Percentiles rank a stretch among this genome's conserved stretches.
Evolutionary conservation across 2,888 invertebrate genomes (phyloP).

Genomic region (Melangyna quadrimaculata): DNA sequence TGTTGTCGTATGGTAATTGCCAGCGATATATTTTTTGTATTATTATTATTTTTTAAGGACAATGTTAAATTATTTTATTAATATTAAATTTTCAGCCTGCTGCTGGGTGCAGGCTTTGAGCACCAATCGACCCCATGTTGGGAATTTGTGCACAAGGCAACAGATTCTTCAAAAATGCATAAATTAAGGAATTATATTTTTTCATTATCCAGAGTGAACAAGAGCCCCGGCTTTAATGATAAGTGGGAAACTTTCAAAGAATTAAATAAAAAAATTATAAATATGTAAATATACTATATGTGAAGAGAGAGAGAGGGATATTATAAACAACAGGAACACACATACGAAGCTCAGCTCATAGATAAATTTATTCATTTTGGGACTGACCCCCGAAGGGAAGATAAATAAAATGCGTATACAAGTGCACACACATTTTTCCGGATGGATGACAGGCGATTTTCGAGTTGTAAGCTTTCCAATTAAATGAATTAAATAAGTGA

Average conservation of each 20-base stretch:
- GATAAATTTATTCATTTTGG: conserved; percentile 31
- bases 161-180: conserved; percentile 64
- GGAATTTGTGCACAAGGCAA: conserved; percentile 53
- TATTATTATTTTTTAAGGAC: conserved; percentile 14
- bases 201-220: conserved; percentile 1
- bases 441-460: conserved; percentile 66
- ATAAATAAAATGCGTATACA: conserved; percentile 41
- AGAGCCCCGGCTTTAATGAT: conserved; percentile 54
- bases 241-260: conserved; percentile 62
- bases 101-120: neutral
- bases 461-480: conserved; percentile 67
- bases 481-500: conserved; percentile 70
- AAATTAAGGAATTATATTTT: conserved; percentile 52
- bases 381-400: conserved; percentile 21
- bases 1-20: conserved; percentile 54
- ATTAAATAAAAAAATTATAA: conserved; percentile 17
- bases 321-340: neutral
- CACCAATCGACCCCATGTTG: conserved; percentile 24
- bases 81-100: conserved; percentile 38
- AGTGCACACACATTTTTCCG: conserved; percentile 51
- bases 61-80: conserved; percentile 66
- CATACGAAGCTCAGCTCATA: neutral
- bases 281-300: neutral
- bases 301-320: neutral
- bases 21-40: neutral